phyloP scores from a whole-genome alignment of 2,888 invertebrate species.

The Pammene fasciana region DNA sequence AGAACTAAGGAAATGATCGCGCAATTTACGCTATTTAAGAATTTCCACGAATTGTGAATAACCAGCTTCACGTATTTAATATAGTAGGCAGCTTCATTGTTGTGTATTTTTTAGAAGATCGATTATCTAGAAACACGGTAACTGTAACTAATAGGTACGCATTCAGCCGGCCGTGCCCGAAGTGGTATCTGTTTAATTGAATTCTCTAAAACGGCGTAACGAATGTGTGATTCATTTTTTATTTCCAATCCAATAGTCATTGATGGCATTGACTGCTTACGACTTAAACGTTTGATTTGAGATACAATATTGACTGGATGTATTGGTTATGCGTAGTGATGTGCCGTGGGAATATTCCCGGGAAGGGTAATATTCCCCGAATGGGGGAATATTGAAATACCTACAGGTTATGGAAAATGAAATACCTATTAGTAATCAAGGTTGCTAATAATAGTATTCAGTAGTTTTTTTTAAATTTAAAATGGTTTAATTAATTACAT shows the following conservation, averaged over 20 bases:
- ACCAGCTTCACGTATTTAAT: constrained; percentile 45
- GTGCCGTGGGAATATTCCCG: too few relatives aligned
- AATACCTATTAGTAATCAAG: too few relatives aligned
- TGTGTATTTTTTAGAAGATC: constrained; percentile 49
- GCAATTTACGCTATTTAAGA: constrained; percentile 19
- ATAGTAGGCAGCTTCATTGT: constrained; percentile 47
- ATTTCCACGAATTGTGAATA: constrained; percentile 46
- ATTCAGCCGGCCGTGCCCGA: constrained; percentile 50
- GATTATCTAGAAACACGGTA: constrained; percentile 51
- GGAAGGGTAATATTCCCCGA: too few relatives aligned
- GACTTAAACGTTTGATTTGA: constrained; percentile 25
- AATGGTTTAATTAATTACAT: too few relatives aligned
- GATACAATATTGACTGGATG: constrained; percentile 20
- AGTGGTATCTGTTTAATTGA: constrained; percentile 56
- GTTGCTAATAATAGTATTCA: too few relatives aligned
- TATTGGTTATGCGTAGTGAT: constrained; percentile 8
- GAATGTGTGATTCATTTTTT: constrained; percentile 51
- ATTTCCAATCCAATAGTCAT: constrained; percentile 40
- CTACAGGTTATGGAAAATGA: too few relatives aligned
- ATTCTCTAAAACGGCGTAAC: constrained; percentile 55
- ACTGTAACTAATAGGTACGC: constrained; percentile 58
- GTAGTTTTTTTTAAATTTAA: too few relatives aligned
- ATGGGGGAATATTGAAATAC: too few relatives aligned
- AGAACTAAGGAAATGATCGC: not conserved
- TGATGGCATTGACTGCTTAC: constrained; percentile 28